Evolutionary conservation across 2,113 vertebrate species (phyloP).

Genomic region (Perccottus glenii): DNA sequence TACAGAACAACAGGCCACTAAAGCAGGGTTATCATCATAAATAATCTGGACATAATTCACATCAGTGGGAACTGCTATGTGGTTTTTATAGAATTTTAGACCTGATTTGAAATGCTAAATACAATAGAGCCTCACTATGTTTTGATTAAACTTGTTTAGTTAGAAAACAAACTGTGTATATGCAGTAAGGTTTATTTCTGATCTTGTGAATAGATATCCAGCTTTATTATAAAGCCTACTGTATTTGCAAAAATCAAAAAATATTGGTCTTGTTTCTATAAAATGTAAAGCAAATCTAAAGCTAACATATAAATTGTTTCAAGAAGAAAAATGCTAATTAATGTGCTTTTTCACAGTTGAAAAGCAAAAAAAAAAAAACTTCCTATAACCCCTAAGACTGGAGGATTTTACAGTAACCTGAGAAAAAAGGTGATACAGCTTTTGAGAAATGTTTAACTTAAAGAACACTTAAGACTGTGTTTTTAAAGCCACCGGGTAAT

Average conservation of each 20-base stretch:
- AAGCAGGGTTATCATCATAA: not conserved
- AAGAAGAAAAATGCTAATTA: too few relatives aligned
- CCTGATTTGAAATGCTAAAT: not conserved
- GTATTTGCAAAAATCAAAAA: too few relatives aligned
- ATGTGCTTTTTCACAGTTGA: not conserved
- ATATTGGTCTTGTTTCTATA: too few relatives aligned
- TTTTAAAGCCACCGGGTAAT: too few relatives aligned
- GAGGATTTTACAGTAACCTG: not conserved
- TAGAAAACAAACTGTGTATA: too few relatives aligned
- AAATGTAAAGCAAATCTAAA: too few relatives aligned
- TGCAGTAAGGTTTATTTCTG: too few relatives aligned
- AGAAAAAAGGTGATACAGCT: not conserved
- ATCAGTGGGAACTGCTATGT: not conserved
- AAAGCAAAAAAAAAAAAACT: not conserved
- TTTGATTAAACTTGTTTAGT: too few relatives aligned
- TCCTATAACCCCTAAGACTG: not conserved
- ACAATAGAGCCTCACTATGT: not conserved
- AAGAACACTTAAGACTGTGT: not conserved
- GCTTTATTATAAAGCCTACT: too few relatives aligned
- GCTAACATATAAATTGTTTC: too few relatives aligned
- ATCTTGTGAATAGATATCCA: too few relatives aligned
- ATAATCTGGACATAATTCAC: slow-evolving; percentile 1
- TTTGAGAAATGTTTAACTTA: not conserved
- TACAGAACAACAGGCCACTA: slow-evolving; percentile 6
- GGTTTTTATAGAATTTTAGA: not conserved